Evolutionary conservation across 53 echinoderm and acorn worm species (phyloP), one percentile per base, ranked within the genome.

Genomic region (Mesocentrotus franciscanus): DNA sequence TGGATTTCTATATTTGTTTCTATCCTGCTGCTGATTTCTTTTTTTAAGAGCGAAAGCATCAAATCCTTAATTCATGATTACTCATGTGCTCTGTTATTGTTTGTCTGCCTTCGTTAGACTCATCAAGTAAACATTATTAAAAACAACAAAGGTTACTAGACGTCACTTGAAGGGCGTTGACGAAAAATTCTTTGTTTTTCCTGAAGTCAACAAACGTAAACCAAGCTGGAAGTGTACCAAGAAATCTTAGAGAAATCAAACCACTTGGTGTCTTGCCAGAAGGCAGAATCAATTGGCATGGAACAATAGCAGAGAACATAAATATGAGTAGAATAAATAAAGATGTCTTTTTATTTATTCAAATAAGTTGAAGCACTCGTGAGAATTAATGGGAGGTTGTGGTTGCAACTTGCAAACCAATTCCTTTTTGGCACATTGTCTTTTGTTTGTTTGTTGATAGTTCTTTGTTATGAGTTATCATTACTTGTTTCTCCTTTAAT

Each of bases 341-440:
- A 84, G 9, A 84, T 42, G 15, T 79, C 33, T 42, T 68, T 84
- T 13, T 87, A 27, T 87, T 87, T 59, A 87, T 87, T 87, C 58
- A 27, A 10, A 26, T 58, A 27, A 87, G n/a, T 57, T 87, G 29
- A 58, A 75, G 12, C 76, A 76, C 68, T 76, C 11, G 15, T 78
- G 11, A 78, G 17, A 11, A n/a, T n/a, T n/a, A n/a, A 8, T 8
- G 42, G 18, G 81, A 20, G 27, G 72, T 16, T 64, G 15, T 64
- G 64, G 64, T 18, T 64, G 64, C 16, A 18, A 64, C 1, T 32
- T 11, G 74, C 29, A 81, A 14, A 42, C 74, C 12, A 81, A 33
- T 20, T 39, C 81, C 81, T 81, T 81, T 72, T 87, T 87, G 87
- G 87, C 87, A 87, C 87, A 26, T 87, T n/a, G 85, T 85, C 78